These are phyloP conservation scores for Dendrolimus punctatus DNA, from an alignment of 1,140 invertebrate species.

Conservation along the genomic window DNA sequence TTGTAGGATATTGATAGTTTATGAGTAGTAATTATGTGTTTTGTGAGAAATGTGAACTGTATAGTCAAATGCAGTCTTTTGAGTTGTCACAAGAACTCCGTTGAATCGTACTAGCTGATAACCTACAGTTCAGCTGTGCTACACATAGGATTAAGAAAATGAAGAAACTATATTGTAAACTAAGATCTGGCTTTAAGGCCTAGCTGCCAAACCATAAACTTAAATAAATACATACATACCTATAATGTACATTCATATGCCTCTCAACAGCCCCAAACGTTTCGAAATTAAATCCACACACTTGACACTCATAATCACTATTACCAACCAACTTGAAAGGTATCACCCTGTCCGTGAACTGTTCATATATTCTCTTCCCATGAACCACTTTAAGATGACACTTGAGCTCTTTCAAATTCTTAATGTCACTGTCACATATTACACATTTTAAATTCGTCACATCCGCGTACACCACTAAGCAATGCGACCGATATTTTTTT, in stretches of 20 bases:
- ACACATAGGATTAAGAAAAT: too few relatives aligned
- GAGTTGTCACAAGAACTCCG: too few relatives aligned
- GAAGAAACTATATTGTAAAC: too few relatives aligned
- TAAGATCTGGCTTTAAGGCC: too few relatives aligned
- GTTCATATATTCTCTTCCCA: constrained; percentile 36
- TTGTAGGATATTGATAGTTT: too few relatives aligned
- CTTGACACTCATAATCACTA: constrained; percentile 41
- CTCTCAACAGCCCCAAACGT: constrained; percentile 57
- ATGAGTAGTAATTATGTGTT: too few relatives aligned
- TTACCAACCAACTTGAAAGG: constrained; percentile 40
- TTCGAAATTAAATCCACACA: constrained; percentile 49
- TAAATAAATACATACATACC: too few relatives aligned
- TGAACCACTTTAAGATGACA: constrained; percentile 41
- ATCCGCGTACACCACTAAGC: constrained; percentile 48
- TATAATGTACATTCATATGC: constrained; percentile 59
- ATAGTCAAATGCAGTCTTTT: too few relatives aligned
- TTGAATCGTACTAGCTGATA: too few relatives aligned
- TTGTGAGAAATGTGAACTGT: too few relatives aligned
- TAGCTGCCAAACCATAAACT: too few relatives aligned
- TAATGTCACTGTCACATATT: constrained; percentile 25
- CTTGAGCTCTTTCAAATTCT: constrained; percentile 44
- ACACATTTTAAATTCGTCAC: constrained; percentile 43
- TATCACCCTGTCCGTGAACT: constrained; percentile 45
- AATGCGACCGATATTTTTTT: constrained; percentile 35
- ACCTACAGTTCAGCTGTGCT: too few relatives aligned